Percentiles rank a stretch among this genome's conserved stretches.
These are phyloP conservation scores for Agonopterix alstromeriana DNA, from an alignment of 2,888 invertebrate genomes.

Conservation along the genomic window DNA sequence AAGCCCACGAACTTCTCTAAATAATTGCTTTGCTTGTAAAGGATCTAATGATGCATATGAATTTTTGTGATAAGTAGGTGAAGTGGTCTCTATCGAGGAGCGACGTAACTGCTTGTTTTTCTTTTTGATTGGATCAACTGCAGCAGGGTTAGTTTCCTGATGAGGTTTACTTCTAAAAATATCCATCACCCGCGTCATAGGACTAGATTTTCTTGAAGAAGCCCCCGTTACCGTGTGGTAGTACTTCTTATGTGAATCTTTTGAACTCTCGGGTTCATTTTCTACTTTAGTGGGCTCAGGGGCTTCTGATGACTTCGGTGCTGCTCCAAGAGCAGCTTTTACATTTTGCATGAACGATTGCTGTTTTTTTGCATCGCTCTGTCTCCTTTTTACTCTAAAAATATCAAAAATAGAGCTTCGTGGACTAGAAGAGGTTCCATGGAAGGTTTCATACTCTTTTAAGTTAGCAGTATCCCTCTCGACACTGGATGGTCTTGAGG, in stretches of 20 bases:
- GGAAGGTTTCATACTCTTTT: conserved; percentile 70
- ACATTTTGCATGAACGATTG: conserved; percentile 44
- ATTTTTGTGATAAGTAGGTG: conserved; percentile 69
- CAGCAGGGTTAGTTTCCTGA: conserved; percentile 38
- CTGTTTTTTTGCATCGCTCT: conserved; percentile 66
- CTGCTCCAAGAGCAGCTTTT: conserved; percentile 31
- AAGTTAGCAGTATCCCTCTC: conserved; percentile 48
- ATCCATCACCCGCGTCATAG: conserved; percentile 71
- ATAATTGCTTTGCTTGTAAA: conserved; percentile 63
- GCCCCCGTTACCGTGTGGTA: conserved; percentile 72
- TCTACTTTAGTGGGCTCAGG: conserved; percentile 52
- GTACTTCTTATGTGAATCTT: conserved; percentile 68
- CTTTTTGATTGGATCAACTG: conserved; percentile 52
- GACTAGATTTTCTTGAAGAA: conserved; percentile 64
- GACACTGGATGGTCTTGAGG: conserved; percentile 56
- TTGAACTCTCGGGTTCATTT: conserved; percentile 38
- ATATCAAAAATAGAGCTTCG: conserved; percentile 72
- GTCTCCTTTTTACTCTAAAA: conserved; percentile 58
- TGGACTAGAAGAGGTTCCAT: conserved; percentile 69
- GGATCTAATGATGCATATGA: conserved; percentile 69
- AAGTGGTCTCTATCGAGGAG: conserved; percentile 66
- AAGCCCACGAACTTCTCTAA: conserved; percentile 66
- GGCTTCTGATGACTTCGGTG: conserved; percentile 47
- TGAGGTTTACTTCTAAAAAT: conserved; percentile 65
- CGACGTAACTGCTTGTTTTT: conserved; percentile 57